A percentile compares a stretch with the other conserved stretches of the same genome.
phyloP scores from a whole-genome alignment of 2,888 invertebrate genomes.

The Cephonodes hylas region DNA sequence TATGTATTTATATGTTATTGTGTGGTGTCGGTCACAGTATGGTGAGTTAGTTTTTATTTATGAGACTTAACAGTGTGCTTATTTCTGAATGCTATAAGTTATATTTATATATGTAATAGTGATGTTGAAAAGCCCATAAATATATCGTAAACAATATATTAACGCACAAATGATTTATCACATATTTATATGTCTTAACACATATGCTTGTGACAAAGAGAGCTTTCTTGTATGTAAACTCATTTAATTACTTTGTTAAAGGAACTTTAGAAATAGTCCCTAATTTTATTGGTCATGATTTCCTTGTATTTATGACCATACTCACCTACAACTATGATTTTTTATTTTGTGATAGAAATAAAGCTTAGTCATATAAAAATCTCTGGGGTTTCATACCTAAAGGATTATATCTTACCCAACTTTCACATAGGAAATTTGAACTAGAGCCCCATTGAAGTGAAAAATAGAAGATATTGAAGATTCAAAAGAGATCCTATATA shows the following conservation, averaged over 20 bases:
- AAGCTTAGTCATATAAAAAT: no score
- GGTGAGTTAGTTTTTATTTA: background rate
- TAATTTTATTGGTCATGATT: no score
- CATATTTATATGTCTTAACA: background rate
- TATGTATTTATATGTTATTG: slow-evolving; percentile 2
- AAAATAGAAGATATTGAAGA: no score
- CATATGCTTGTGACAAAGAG: background rate
- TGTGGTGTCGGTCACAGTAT: background rate
- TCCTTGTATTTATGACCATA: no score
- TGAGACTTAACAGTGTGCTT: background rate
- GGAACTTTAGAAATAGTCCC: no score
- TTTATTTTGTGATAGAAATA: no score
- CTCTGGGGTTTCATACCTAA: no score
- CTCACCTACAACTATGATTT: no score
- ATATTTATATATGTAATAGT: background rate
- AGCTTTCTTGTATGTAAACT: background rate
- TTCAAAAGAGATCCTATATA: no score
- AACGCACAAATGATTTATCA: background rate
- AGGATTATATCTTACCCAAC: no score
- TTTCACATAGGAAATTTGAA: no score
- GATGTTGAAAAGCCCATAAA: background rate
- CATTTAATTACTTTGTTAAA: background rate
- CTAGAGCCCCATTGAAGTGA: no score
- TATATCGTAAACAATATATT: background rate
- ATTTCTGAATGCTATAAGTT: slow-evolving; percentile 1